These are phyloP conservation scores for Acanthurus lineatus DNA, from an alignment of 2,797 vertebrate genomes.

Conservation along the genomic window DNA sequence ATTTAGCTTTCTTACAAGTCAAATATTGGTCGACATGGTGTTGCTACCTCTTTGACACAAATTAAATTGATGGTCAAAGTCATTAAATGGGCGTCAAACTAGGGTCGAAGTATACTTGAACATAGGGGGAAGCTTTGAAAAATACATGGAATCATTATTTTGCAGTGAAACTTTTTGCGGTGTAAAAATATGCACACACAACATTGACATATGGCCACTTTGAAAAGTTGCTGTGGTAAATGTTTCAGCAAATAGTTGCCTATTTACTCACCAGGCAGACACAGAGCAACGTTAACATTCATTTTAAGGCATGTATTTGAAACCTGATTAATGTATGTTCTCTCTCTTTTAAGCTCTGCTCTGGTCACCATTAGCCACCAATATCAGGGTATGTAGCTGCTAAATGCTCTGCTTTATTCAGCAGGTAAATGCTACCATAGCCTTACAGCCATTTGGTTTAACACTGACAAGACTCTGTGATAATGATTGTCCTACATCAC, in stretches of 20 bases:
- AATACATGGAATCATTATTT: not conserved
- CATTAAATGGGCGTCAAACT: not conserved
- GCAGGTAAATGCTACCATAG: not conserved
- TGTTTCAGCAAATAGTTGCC: not conserved
- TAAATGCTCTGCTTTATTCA: not conserved
- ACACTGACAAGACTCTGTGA: too few species aligned
- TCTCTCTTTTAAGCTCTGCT: not conserved
- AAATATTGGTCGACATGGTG: conserved; percentile 1
- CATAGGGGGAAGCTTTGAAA: not conserved
- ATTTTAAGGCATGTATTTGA: not conserved
- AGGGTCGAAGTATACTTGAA: not conserved
- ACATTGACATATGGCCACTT: not conserved
- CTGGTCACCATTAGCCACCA: not conserved
- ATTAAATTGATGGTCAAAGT: conserved; percentile 4
- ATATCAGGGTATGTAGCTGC: not conserved
- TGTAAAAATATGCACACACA: not conserved
- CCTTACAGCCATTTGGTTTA: not conserved
- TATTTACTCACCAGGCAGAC: too few species aligned
- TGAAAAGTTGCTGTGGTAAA: not conserved
- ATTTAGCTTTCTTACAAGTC: not conserved
- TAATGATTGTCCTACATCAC: too few species aligned
- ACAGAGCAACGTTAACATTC: not conserved
- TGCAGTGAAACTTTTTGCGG: not conserved
- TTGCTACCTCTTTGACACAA: conserved; percentile 1
- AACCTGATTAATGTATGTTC: not conserved